A percentile compares a stretch with the other conserved stretches of the same genome.
phyloP scores from a whole-genome alignment of 2,888 invertebrate genomes.

The Catocala nupta region DNA sequence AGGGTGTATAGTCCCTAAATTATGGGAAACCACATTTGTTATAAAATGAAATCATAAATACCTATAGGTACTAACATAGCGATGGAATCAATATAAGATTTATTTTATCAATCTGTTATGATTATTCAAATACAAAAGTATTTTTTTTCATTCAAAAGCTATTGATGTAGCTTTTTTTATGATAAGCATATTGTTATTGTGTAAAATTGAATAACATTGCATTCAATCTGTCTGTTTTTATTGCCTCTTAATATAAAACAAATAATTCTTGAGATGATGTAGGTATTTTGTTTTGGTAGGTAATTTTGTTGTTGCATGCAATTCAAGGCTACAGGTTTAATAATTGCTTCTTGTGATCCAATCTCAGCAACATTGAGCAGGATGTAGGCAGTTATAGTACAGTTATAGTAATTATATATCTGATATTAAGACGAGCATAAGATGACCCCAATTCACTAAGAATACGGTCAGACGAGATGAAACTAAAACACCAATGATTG shows the following conservation, averaged over 20 bases:
- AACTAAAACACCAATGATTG: slow-evolving; percentile 37
- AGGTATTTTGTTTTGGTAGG: neutral
- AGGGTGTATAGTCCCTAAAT: no score
- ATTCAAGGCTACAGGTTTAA: slow-evolving; percentile 14
- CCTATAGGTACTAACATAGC: no score
- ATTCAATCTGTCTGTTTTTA: neutral
- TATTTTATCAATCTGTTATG: no score
- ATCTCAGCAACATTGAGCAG: slow-evolving; percentile 20
- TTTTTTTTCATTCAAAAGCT: no score
- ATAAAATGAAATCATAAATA: no score
- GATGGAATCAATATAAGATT: no score
- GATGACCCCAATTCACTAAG: slow-evolving; percentile 37
- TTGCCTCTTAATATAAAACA: neutral
- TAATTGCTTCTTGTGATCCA: slow-evolving; percentile 16
- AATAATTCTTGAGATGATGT: neutral
- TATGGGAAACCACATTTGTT: no score
- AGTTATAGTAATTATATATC: slow-evolving; percentile 28
- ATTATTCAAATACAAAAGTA: no score
- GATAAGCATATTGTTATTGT: no score
- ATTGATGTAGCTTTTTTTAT: no score
- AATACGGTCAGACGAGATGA: slow-evolving; percentile 38
- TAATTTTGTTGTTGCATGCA: neutral
- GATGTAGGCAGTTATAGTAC: slow-evolving; percentile 39
- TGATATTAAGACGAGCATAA: slow-evolving; percentile 28
- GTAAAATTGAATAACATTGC: no score